Base-by-base conservation (phyloP, 2,888 invertebrate species). In the Buathra laborator region DNA sequence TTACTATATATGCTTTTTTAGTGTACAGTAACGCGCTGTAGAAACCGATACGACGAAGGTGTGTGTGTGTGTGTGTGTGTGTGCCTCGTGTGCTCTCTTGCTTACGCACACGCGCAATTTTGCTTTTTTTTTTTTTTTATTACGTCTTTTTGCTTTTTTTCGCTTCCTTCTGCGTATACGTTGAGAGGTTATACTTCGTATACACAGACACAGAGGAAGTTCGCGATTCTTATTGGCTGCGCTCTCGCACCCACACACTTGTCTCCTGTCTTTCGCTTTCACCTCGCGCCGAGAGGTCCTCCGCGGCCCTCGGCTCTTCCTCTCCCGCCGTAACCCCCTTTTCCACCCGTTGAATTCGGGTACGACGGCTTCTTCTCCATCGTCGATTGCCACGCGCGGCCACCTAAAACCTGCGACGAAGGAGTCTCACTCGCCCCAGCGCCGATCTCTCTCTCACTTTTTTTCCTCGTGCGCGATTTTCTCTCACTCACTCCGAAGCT, bases 261-360 rank as follows among this genome's bases (percentile, higher is more conserved):
- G 19, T 56, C 16, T 83, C 81, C 83, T 79, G 85, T 88, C 84
- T 89, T 90, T 89, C 89, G 90, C 90, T 90, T 90, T 90, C 90
- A 89, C 90, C 89, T 86, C 79, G 84, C 83, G 68, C 74, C 44
- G 62, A 62, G 74, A 74, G 74, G 62, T 74, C 62, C 74, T 46
- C 56, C 71, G 71, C 66, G 74, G 56, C 9, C 62, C 77, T 32
- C 66, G 19, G 83, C 78, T 80, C 59, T 76, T 81, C 85, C 66
- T 68, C 83, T 81, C 84, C 53, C 51, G n/a, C 48, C 66, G 64
- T n/a, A 59, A 56, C 44, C 66, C 37, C 19, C 53, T 51, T 72
- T 14, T 72, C 46, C 53, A 12, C 29, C 71, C 51, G 64, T 24
- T 48, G 59, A 59, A 46, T 62, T 74, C 74, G 62, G 62, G 32